These are phyloP conservation scores for Cephus spinipes DNA, from an alignment of 2,888 invertebrate genomes.

Conservation along the genomic window DNA sequence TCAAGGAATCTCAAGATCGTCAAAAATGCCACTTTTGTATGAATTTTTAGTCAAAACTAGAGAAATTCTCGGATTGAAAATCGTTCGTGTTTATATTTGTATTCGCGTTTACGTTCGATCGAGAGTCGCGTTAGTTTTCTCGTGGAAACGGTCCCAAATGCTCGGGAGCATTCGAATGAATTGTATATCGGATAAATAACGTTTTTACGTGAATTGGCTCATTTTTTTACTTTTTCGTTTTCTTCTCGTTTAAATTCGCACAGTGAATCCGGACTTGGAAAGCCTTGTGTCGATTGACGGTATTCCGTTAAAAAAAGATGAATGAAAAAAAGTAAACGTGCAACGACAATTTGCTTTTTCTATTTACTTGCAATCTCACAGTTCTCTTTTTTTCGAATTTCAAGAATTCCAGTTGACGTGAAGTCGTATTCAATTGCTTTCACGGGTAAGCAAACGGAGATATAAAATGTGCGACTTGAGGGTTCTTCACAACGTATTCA, in stretches of 20 bases:
- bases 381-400: background rate
- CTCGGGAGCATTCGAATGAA: background rate
- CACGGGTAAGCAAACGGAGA: background rate
- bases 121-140: background rate
- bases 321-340: background rate
- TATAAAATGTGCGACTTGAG: background rate
- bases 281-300: background rate
- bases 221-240: background rate
- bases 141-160: background rate
- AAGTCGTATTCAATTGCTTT: background rate
- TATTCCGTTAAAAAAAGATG: background rate
- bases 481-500: background rate
- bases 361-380: background rate
- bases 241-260: background rate
- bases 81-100: background rate
- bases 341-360: background rate
- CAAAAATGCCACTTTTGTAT: background rate
- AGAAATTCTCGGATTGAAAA: background rate
- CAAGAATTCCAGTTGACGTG: background rate
- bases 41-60: background rate
- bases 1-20: background rate
- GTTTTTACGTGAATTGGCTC: background rate
- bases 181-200: background rate
- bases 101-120: background rate
- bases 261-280: background rate